These are phyloP conservation scores for Manacus vitellinus DNA, from an alignment of 2,113 vertebrate species.

Conservation along the genomic window DNA sequence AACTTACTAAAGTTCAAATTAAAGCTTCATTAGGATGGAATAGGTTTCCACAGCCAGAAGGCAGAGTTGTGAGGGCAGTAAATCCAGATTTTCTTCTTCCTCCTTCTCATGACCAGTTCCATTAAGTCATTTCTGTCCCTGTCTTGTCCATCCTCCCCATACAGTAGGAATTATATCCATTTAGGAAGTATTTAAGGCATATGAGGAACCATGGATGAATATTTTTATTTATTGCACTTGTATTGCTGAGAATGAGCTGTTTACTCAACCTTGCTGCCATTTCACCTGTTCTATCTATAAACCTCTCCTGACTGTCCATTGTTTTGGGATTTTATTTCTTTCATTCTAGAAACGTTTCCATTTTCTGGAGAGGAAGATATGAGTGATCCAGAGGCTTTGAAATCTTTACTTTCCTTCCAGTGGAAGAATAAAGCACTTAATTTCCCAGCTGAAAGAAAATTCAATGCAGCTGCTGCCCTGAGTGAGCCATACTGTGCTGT, in stretches of 20 bases:
- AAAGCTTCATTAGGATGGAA: not conserved
- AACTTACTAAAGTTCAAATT: not conserved
- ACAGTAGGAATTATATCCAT: not conserved
- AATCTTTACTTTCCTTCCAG: constrained; percentile 82
- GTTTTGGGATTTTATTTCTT: not conserved
- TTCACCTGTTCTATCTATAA: not conserved
- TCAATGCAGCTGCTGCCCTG: constrained; percentile 86
- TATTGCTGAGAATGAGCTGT: not conserved
- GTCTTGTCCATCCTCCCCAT: fast-evolving
- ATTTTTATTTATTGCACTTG: not conserved
- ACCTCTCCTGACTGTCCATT: not conserved
- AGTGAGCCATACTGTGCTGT: constrained; percentile 90
- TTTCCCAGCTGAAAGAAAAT: constrained; percentile 89
- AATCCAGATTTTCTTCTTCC: not conserved
- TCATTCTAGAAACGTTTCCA: constrained; percentile 74
- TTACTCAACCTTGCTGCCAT: not conserved
- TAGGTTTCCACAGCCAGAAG: not conserved
- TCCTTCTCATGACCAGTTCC: not conserved
- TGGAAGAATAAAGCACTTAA: constrained; percentile 86
- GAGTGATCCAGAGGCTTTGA: constrained; percentile 79
- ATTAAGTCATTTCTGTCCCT: not conserved
- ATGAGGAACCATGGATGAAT: not conserved
- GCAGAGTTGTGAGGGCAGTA: not conserved
- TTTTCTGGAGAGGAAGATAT: constrained; percentile 80
- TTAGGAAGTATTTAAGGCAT: not conserved